Evolutionary conservation across 2,113 vertebrate genomes (phyloP), one percentile per base, ranked within the genome.

Genomic region (Mustelus asterias): DNA sequence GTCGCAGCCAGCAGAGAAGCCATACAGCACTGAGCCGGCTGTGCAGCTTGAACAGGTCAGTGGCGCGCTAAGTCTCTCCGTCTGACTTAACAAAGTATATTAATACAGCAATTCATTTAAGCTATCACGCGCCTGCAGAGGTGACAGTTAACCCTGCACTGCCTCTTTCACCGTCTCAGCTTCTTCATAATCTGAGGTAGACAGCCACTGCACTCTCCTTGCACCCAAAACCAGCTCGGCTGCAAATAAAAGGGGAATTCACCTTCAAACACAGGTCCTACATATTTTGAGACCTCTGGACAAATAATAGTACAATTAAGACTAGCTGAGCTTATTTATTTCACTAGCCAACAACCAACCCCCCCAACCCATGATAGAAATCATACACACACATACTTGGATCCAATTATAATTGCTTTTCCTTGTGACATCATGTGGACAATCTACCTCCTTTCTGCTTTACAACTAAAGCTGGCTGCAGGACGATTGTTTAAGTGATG

Each of bases 1-100:
- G 97, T 90, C 10, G 88, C 95, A 8, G 96, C 96, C 95, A 96
- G 96, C 1, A 96, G 96, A 1, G 97, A 97, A 83, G 97, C 98
- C 98, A 98, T 97, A 95, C 37, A n/a, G 96, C 26, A 2, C 1
- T 54, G 44, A 0, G 0, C 65, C 54, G 69, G 67, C 69, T 95
- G 41, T 95, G 8, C 29, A 0, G 24, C n/a, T 14, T 33, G 96
- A 95, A 58, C 54, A 16, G 7, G 94, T 69, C 16, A 1, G 48
- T 96, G 95, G 95, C 58, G 92, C 9, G 33, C 96, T 92, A 94
- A 76, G 90, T 76, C 94, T 92, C 95, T 72, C 13, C 0, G 41
- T 7, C 95, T 89, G 88, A 96, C 95, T 70, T 29, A 65, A 7
- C 96, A 24, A 48, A 96, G 63, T 76, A 85, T 96, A 96, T 94